phyloP scores from a whole-genome alignment of 1,140 invertebrate species.

The Saccostrea glomerata region DNA sequence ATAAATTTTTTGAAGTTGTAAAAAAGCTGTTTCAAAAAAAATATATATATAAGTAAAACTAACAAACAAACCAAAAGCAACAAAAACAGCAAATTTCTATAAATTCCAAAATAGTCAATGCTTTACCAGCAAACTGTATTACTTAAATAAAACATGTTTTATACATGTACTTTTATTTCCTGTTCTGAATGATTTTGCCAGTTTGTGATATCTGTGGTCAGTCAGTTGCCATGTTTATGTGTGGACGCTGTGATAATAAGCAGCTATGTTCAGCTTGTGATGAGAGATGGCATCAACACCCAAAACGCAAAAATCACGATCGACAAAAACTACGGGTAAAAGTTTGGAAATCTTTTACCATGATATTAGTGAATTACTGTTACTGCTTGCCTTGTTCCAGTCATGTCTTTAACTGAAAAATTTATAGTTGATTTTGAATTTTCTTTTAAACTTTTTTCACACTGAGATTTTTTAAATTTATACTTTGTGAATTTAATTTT shows the following conservation, averaged over 20 bases:
- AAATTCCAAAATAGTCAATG: no score
- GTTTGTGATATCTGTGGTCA: slow-evolving; percentile 54
- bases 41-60: no score
- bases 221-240: slow-evolving; percentile 36
- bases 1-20: no score
- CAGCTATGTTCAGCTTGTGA: slow-evolving; percentile 53
- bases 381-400: background rate
- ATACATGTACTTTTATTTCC: no score
- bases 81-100: no score
- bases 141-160: no score
- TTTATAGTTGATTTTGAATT: background rate
- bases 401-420: background rate
- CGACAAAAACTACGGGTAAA: slow-evolving; percentile 41
- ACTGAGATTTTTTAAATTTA: no score
- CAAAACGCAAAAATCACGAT: slow-evolving; percentile 54
- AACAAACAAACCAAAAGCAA: no score
- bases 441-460: no score
- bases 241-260: slow-evolving; percentile 56
- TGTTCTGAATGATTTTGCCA: background rate
- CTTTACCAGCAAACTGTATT: no score
- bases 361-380: background rate
- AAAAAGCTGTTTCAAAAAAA: no score
- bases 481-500: background rate
- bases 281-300: slow-evolving; percentile 55
- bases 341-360: background rate